A percentile compares a stretch with the other conserved stretches of the same genome.
Evolutionary conservation across 2,797 vertebrate species (phyloP).

Genomic region (Crocodylus rhombifer): DNA sequence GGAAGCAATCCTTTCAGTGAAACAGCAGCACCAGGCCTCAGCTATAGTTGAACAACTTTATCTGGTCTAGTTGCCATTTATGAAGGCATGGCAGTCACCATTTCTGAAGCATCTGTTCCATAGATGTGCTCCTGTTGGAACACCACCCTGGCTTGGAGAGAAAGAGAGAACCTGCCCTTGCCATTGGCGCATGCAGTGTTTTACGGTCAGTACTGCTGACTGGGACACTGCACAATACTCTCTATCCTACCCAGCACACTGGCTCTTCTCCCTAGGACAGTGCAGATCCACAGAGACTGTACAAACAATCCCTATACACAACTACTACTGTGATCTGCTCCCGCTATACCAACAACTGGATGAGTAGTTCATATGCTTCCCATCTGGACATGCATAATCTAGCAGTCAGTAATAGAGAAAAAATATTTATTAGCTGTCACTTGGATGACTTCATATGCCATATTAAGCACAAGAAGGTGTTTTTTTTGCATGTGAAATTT

Average conservation of each 20-base stretch:
- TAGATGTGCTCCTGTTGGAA: not conserved
- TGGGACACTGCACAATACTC: not conserved
- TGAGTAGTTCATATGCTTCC: not conserved
- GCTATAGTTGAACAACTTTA: not conserved
- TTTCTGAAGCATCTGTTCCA: not conserved
- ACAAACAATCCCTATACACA: not conserved
- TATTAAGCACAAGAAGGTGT: constrained; percentile 60
- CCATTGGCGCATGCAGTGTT: not conserved
- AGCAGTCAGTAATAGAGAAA: not conserved
- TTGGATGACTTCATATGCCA: constrained; percentile 53
- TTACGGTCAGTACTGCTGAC: not conserved
- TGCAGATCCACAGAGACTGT: not conserved
- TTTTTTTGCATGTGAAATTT: constrained; percentile 39
- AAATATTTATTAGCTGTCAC: not conserved
- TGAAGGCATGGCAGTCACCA: not conserved
- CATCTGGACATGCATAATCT: not conserved
- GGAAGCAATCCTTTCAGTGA: not conserved
- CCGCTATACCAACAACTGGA: not conserved
- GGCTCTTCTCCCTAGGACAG: not conserved
- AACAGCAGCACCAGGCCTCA: not conserved
- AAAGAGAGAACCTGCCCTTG: not conserved
- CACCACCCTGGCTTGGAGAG: not conserved
- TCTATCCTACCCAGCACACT: not conserved
- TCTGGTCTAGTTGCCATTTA: not conserved
- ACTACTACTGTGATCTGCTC: not conserved